These are phyloP conservation scores for Spheniscus humboldti DNA, from an alignment of 2,797 vertebrate genomes.

Conservation along the genomic window DNA sequence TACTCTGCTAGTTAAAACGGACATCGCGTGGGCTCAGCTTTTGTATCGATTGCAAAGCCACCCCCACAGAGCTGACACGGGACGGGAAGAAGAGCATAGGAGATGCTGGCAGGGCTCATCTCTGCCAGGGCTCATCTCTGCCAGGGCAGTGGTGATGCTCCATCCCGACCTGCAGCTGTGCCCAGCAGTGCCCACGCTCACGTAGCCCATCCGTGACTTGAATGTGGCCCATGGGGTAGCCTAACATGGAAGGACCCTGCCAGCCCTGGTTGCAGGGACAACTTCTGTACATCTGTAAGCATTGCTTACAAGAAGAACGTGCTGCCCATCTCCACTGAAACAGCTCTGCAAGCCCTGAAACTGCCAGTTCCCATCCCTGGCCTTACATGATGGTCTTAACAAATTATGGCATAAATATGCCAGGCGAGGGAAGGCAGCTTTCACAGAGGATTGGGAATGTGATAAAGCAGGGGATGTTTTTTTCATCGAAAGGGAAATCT, in stretches of 20 bases:
- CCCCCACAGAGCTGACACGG: not conserved
- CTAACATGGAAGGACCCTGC: not conserved
- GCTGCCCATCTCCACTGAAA: not conserved
- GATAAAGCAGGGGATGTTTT: not conserved
- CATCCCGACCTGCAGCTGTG: not conserved
- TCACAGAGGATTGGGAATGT: not conserved
- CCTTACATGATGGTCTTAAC: constrained; percentile 3
- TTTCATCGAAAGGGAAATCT: not conserved
- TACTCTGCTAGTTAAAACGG: not conserved
- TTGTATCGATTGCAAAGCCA: not conserved
- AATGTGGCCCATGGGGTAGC: not conserved
- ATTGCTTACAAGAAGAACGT: not conserved
- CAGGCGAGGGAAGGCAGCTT: not conserved
- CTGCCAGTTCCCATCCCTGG: not conserved
- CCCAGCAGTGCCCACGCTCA: rapidly evolving
- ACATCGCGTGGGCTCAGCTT: not conserved
- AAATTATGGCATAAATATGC: constrained; percentile 31
- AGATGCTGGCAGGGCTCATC: not conserved
- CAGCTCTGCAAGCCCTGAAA: not conserved
- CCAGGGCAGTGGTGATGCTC: not conserved
- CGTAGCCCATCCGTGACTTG: not conserved
- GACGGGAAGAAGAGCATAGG: not conserved
- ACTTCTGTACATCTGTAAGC: not conserved
- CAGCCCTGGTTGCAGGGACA: not conserved
- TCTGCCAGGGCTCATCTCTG: not conserved